These are phyloP conservation scores for Eubasilissa regina DNA, from an alignment of 1,140 invertebrate genomes.

Conservation along the genomic window DNA sequence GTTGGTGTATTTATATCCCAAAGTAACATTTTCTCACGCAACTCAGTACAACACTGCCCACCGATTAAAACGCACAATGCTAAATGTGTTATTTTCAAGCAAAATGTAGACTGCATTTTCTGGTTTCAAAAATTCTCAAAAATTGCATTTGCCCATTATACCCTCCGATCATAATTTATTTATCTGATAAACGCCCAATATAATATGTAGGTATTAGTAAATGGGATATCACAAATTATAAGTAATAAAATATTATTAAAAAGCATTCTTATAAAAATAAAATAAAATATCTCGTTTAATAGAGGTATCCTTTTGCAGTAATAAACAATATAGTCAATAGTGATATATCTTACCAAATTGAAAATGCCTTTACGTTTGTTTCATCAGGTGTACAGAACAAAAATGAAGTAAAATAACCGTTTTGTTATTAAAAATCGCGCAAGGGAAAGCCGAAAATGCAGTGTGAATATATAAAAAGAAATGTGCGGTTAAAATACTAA, in stretches of 20 bases:
- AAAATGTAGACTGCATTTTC: constrained; percentile 35
- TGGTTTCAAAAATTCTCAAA: too few relatives aligned
- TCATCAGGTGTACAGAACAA: constrained; percentile 48
- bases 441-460: constrained; percentile 37
- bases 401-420: constrained; percentile 2
- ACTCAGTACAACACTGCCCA: too few relatives aligned
- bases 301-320: background rate
- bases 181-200: background rate
- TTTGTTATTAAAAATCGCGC: background rate
- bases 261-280: constrained; percentile 26
- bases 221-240: background rate
- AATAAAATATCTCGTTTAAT: background rate
- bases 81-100: constrained; percentile 5
- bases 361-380: constrained; percentile 58
- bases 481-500: too few relatives aligned
- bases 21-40: too few relatives aligned
- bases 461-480: background rate
- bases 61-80: background rate
- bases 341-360: constrained; percentile 40
- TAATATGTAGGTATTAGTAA: constrained; percentile 18
- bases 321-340: constrained; percentile 16
- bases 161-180: constrained; percentile 8
- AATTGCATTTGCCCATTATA: background rate
- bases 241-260: background rate
- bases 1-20: too few relatives aligned